A percentile compares a stretch with the other conserved stretches of the same genome.
Conservation (phyloP, 2,797 vertebrate species). For the Podarcis lilfordi region DNA sequence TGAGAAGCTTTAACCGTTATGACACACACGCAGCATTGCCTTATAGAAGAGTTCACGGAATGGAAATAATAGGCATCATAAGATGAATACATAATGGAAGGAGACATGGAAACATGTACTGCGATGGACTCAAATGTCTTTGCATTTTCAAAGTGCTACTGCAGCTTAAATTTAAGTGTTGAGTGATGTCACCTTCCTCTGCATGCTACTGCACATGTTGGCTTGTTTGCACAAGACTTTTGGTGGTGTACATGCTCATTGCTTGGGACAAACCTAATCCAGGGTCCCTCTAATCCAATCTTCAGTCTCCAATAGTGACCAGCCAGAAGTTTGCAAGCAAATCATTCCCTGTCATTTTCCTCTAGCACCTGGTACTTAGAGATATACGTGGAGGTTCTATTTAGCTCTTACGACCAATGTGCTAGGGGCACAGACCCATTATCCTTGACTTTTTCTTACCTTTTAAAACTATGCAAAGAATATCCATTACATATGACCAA, state of each 20-base stretch:
- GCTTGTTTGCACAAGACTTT: background rate
- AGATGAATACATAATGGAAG: constrained; percentile 53
- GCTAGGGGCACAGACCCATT: background rate
- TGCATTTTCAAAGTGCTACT: background rate
- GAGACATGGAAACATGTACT: background rate
- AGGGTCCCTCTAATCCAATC: background rate
- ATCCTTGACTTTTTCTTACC: background rate
- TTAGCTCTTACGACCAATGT: background rate
- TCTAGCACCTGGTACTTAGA: background rate
- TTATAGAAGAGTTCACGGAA: constrained; percentile 48
- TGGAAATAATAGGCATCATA: constrained; percentile 58
- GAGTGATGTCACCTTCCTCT: background rate
- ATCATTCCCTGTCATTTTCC: background rate
- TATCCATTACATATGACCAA: background rate
- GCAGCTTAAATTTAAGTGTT: background rate
- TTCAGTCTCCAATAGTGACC: background rate
- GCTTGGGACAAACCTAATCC: background rate
- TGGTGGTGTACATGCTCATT: background rate
- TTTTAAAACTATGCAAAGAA: background rate
- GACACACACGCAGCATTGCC: constrained; percentile 23
- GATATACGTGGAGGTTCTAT: background rate
- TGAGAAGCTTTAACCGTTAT: constrained; percentile 45
- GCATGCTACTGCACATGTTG: background rate
- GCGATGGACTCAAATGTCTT: constrained; percentile 17
- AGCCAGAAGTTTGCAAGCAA: background rate